Evolutionary conservation across 2,888 invertebrate genomes (phyloP).

Genomic region (Oeneis ivallda): DNA sequence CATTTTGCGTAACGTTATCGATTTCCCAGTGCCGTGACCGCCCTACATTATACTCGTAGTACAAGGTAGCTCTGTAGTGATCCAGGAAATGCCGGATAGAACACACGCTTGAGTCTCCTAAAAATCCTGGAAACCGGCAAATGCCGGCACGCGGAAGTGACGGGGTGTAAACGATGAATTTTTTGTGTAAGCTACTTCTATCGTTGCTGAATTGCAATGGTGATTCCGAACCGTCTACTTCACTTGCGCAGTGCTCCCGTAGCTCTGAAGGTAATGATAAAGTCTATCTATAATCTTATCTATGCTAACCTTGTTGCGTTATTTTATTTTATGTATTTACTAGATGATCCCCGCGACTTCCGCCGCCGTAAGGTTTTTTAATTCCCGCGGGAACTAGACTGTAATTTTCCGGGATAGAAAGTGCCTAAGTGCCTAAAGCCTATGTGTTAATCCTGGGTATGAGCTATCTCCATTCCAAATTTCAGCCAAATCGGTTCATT

Average conservation of each 20-base stretch:
- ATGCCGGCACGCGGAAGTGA: constrained; percentile 8
- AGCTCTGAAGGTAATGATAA: constrained; percentile 10
- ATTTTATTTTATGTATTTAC: no score
- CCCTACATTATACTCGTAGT: constrained; percentile 14
- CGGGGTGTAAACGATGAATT: constrained; percentile 26
- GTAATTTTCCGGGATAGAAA: no score
- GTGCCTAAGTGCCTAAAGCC: no score
- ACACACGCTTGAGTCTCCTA: constrained; percentile 30
- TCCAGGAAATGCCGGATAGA: constrained; percentile 33
- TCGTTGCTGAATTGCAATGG: constrained; percentile 33
- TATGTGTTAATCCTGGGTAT: no score
- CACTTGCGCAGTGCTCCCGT: constrained; percentile 13
- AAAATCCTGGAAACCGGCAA: constrained; percentile 15
- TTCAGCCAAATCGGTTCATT: no score
- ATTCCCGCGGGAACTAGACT: no score
- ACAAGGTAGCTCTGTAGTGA: constrained; percentile 28
- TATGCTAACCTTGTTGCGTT: no score
- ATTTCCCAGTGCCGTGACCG: constrained; percentile 38
- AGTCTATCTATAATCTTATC: no score
- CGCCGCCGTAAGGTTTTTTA: no score
- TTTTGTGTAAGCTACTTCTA: constrained; percentile 27
- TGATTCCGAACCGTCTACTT: constrained; percentile 15
- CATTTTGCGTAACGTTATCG: constrained; percentile 40
- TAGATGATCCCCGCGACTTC: no score
- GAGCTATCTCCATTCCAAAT: no score